Percentiles rank a stretch among this genome's conserved stretches.
Evolutionary conservation across 2,797 vertebrate genomes (phyloP).

Genomic region (Myripristis murdjan): DNA sequence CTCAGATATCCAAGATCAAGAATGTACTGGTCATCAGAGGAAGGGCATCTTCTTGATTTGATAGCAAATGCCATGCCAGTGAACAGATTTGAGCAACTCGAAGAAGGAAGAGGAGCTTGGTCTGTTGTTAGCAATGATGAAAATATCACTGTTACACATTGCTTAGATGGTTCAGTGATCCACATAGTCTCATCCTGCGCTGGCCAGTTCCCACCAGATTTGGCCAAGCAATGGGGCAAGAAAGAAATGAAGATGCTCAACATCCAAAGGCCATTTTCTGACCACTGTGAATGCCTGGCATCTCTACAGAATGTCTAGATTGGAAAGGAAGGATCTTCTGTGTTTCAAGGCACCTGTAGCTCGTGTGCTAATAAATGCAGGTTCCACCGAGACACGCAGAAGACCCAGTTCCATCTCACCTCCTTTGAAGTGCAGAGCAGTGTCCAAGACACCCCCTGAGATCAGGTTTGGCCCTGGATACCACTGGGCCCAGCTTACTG

Average conservation of each 20-base stretch:
- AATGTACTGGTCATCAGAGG: slow-evolving; percentile 52
- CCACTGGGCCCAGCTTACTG: slow-evolving; percentile 38
- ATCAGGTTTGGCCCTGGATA: slow-evolving; percentile 42
- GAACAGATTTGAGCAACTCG: slow-evolving; percentile 45
- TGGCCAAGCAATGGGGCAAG: no score
- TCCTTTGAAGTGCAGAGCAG: slow-evolving; percentile 37
- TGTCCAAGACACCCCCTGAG: slow-evolving; percentile 38
- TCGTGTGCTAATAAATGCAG: slow-evolving; percentile 43
- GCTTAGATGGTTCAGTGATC: slow-evolving; percentile 48
- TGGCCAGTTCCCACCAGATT: no score
- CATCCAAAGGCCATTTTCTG: no score
- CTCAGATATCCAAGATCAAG: slow-evolving; percentile 30
- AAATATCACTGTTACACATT: slow-evolving; percentile 48
- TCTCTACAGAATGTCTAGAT: slow-evolving; percentile 33
- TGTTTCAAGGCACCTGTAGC: slow-evolving; percentile 51
- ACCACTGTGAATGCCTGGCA: no score
- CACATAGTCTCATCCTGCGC: no score
- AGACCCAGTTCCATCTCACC: slow-evolving; percentile 43
- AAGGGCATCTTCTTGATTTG: slow-evolving; percentile 26
- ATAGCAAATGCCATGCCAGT: slow-evolving; percentile 39
- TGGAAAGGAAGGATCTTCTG: slow-evolving; percentile 42
- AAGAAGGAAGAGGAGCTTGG: slow-evolving; percentile 31
- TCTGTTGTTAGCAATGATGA: slow-evolving; percentile 45
- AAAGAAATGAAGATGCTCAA: no score
- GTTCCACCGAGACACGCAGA: slow-evolving; percentile 29